These are phyloP conservation scores for Sinella curviseta DNA, from an alignment of 1,140 invertebrate species.

Conservation along the genomic window DNA sequence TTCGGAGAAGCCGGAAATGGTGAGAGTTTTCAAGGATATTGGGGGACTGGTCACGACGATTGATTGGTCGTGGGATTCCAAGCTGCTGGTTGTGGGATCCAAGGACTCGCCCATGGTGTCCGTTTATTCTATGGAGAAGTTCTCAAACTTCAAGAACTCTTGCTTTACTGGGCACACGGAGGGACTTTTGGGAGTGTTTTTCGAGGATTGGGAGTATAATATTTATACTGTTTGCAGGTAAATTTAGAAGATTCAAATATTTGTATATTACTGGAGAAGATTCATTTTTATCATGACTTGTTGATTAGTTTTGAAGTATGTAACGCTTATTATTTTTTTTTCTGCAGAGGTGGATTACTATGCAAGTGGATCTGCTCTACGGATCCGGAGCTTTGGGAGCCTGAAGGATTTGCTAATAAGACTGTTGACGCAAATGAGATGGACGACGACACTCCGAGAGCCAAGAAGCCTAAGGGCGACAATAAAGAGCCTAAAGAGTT, in stretches of 20 bases:
- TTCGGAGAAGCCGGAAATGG: slow-evolving; percentile 58
- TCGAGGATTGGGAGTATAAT: slow-evolving; percentile 82
- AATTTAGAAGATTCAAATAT: slow-evolving; percentile 51
- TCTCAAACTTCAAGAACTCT: slow-evolving; percentile 70
- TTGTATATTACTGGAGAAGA: background rate
- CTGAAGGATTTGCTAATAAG: slow-evolving; percentile 51
- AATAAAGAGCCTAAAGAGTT: slow-evolving; percentile 51
- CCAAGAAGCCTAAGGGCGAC: slow-evolving; percentile 58
- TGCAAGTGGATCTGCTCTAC: slow-evolving; percentile 86
- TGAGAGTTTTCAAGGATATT: slow-evolving; percentile 74
- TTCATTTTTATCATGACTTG: background rate
- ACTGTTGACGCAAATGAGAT: slow-evolving; percentile 34
- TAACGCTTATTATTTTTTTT: slow-evolving; percentile 12
- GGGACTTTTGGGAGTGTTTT: slow-evolving; percentile 78
- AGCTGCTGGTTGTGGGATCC: slow-evolving; percentile 51
- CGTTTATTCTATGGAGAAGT: slow-evolving; percentile 74
- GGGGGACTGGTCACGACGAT: slow-evolving; percentile 78
- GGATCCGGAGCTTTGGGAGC: slow-evolving; percentile 65
- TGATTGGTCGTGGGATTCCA: slow-evolving; percentile 90
- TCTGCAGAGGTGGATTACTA: slow-evolving; percentile 64
- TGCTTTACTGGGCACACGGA: slow-evolving; percentile 76
- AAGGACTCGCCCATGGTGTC: slow-evolving; percentile 48
- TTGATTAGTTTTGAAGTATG: slow-evolving; percentile 17
- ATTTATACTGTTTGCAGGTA: slow-evolving; percentile 73
- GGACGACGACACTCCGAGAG: slow-evolving; percentile 53